Percentiles rank a stretch among this genome's conserved stretches.
Conservation (phyloP, 2,797 vertebrate genomes). For the Chelonia mydas region DNA sequence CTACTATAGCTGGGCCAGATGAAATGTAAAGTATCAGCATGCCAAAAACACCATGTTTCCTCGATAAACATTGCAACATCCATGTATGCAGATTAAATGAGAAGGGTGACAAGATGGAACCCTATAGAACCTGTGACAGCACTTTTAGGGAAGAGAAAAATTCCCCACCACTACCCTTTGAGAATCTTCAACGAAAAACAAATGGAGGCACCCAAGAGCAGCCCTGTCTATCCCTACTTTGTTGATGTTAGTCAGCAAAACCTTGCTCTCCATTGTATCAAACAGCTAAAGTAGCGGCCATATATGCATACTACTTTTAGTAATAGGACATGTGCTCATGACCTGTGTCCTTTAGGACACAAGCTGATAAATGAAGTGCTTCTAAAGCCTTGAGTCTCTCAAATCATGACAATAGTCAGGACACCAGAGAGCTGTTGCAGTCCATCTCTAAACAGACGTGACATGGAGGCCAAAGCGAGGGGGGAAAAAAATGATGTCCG, state of each 20-base stretch:
- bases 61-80: background rate
- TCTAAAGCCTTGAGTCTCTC: background rate
- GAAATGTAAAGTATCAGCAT: background rate
- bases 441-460: background rate
- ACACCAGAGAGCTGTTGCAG: background rate
- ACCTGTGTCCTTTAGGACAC: background rate
- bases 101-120: background rate
- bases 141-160: background rate
- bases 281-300: background rate
- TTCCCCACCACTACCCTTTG: background rate
- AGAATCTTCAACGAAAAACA: background rate
- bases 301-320: background rate
- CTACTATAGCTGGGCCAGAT: background rate
- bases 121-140: background rate
- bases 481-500: too few species aligned
- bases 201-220: background rate
- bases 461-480: background rate
- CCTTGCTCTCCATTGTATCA: background rate
- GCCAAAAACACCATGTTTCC: background rate
- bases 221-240: background rate
- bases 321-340: background rate
- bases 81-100: background rate
- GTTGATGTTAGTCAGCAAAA: background rate
- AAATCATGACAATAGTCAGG: background rate
- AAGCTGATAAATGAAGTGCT: background rate